Base-by-base conservation (phyloP, 2,888 invertebrate genomes). In the Clostera curtula region DNA sequence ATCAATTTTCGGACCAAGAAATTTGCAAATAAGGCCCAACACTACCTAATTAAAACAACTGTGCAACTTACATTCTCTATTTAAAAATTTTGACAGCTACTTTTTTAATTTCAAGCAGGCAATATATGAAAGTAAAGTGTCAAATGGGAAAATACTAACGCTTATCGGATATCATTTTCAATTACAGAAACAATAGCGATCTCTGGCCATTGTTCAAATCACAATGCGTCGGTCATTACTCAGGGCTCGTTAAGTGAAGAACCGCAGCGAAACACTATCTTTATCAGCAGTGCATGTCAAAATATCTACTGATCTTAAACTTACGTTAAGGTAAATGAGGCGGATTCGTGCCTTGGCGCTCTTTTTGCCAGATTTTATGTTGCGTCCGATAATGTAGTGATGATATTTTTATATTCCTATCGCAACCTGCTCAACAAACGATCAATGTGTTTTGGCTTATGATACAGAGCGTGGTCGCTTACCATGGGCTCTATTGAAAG, bases 181-280 rank as follows among this genome's bases (percentile, higher is more conserved):
- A 73, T 73, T 69, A 71, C 70, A 74, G 75, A 76, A 79, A 79
- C 79, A 82, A 80, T 74, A 66, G 73, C 60, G 54, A 56, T 56
- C 59, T 65, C 59, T 58, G 48, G 54, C 74, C 70, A 82, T 82
- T 80, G 82, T 82, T 76, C 67, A 66, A 61, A 63, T 66, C 67
- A 76, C 80, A 79, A 80, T 75, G 76, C 67, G 54, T 58, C 65
- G 61, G 72, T 79, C 74, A 82, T 82, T 82, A 80, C 80, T 82
- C 82, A 77, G 67, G 47, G 64, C 76, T 80, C 80, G 80, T 80
- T 82, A 82, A 69, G 68, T 73, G 69, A 64, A 50, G 60, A 56
- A 47, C 68, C 69, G 67, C 70, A 64, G 67, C 71, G 62, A 67
- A 72, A 75, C 74, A 71, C 76, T 72, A 79, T 75, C 80, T 77